A percentile compares a stretch with the other conserved stretches of the same genome.
phyloP scores from a whole-genome alignment of 2,888 invertebrate species.

The Arctia plantaginis region DNA sequence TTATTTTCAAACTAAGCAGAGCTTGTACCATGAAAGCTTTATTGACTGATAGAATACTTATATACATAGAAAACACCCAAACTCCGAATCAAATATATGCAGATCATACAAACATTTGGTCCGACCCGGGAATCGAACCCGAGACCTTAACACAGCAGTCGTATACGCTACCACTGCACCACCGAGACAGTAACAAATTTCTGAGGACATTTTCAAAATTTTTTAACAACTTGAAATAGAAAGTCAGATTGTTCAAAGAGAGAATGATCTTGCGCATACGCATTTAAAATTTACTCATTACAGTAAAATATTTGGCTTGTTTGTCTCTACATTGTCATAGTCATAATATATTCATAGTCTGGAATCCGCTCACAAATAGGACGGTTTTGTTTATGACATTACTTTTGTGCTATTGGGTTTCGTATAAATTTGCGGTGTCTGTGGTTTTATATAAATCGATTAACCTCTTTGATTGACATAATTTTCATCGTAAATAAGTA shows the following conservation, averaged over 20 bases:
- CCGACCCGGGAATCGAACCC: too few relatives aligned
- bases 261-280: background rate
- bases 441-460: conserved; percentile 6
- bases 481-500: conserved; percentile 12
- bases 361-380: conserved; percentile 15
- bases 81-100: too few relatives aligned
- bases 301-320: background rate
- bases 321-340: conserved; percentile 6
- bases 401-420: conserved; percentile 4
- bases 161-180: too few relatives aligned
- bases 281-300: background rate
- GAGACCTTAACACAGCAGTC: too few relatives aligned
- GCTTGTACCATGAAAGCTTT: too few relatives aligned
- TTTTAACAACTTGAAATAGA: background rate
- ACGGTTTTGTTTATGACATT: conserved; percentile 3
- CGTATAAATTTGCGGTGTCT: conserved; percentile 9
- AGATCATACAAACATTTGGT: too few relatives aligned
- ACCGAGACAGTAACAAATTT: too few relatives aligned
- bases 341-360: conserved; percentile 4
- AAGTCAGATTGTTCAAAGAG: background rate
- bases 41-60: too few relatives aligned
- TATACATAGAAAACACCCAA: too few relatives aligned
- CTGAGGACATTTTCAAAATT: too few relatives aligned
- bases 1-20: too few relatives aligned
- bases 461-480: conserved; percentile 8